phyloP scores from a whole-genome alignment of 2,888 invertebrate genomes.

The Caradrina kadenii region DNA sequence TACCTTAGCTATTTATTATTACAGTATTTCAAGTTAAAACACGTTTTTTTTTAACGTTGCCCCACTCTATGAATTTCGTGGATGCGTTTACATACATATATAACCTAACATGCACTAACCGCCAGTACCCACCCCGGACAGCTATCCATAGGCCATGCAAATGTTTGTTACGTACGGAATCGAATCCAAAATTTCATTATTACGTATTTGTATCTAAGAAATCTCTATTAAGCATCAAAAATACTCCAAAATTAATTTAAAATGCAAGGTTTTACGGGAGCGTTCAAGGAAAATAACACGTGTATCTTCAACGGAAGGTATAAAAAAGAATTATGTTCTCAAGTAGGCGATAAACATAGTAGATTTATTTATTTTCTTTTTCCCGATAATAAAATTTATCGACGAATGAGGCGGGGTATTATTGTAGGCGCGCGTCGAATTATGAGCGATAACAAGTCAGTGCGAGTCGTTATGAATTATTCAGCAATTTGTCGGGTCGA shows the following conservation, averaged over 20 bases:
- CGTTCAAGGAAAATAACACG: slow-evolving; percentile 10
- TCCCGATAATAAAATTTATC: slow-evolving; percentile 56
- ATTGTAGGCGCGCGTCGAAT: slow-evolving; percentile 67
- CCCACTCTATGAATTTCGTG: too few relatives aligned
- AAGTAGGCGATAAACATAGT: slow-evolving; percentile 40
- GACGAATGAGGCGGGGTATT: slow-evolving; percentile 62
- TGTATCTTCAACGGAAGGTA: slow-evolving; percentile 29
- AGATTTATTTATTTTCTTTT: slow-evolving; percentile 49
- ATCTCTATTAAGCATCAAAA: not conserved
- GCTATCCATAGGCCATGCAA: too few relatives aligned
- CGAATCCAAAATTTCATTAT: too few relatives aligned
- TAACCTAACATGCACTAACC: too few relatives aligned
- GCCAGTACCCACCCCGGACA: too few relatives aligned
- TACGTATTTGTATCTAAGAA: not conserved
- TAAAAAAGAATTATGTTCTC: slow-evolving; percentile 46
- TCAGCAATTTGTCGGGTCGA: slow-evolving; percentile 64
- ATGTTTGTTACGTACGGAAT: too few relatives aligned
- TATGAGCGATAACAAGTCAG: slow-evolving; percentile 71
- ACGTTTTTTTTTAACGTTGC: too few relatives aligned
- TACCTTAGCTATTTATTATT: too few relatives aligned
- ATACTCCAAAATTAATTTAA: not conserved
- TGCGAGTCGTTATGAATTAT: slow-evolving; percentile 68
- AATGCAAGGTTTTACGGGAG: not conserved
- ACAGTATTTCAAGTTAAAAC: too few relatives aligned
- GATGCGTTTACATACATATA: too few relatives aligned